These are phyloP conservation scores for Panagrolaimus sp. DNA, from an alignment of 1,140 invertebrate species.

Conservation along the genomic window DNA sequence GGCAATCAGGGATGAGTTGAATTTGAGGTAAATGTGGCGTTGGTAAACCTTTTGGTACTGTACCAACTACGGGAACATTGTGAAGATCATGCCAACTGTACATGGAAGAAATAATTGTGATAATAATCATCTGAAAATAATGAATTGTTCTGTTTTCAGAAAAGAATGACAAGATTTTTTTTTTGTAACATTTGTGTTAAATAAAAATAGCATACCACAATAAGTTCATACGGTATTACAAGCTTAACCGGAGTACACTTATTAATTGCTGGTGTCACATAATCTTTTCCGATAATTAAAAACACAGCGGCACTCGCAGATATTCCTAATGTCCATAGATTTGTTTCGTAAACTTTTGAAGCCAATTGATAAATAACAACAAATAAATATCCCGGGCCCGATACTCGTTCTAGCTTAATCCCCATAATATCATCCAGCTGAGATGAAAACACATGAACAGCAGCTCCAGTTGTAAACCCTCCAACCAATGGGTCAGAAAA, in stretches of 20 bases:
- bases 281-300: conserved; percentile 36
- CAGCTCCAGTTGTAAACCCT: conserved; percentile 83
- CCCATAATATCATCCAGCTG: conserved; percentile 82
- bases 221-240: conserved; percentile 35
- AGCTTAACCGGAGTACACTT: conserved; percentile 16
- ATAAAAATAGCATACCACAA: conserved; percentile 1
- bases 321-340: not conserved
- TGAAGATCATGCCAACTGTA: conserved; percentile 34
- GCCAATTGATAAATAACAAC: conserved; percentile 8
- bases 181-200: no score
- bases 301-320: not conserved
- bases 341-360: not conserved
- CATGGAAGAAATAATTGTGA: conserved; percentile 42
- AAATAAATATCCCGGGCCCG: conserved; percentile 14
- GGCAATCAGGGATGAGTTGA: conserved; percentile 41
- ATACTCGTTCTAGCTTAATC: conserved; percentile 57
- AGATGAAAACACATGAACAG: conserved; percentile 79
- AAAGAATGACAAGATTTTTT: no score
- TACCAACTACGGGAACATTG: conserved; percentile 34
- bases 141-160: no score
- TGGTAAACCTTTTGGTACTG: conserved; percentile 49
- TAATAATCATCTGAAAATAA: conserved; percentile 40
- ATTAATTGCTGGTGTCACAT: conserved; percentile 28
- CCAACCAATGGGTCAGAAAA: conserved; percentile 81
- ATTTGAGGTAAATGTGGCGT: conserved; percentile 50